Evolutionary conservation across 2,888 invertebrate genomes (phyloP).

Genomic region (Iselma pallidipennis): DNA sequence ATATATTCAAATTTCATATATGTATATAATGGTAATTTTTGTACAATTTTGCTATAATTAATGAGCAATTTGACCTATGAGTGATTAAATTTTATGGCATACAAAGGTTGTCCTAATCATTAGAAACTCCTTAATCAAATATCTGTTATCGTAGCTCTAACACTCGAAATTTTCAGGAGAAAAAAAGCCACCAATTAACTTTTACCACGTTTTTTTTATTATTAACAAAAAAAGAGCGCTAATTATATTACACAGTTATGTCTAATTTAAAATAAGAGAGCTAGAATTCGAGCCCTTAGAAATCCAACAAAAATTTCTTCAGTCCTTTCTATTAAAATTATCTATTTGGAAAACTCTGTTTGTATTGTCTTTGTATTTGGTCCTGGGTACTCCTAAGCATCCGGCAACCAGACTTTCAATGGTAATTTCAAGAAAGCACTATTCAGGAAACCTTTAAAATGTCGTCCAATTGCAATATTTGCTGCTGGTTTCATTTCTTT

Average conservation of each 20-base stretch:
- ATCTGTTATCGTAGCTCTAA: neutral
- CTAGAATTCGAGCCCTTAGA: too few species aligned
- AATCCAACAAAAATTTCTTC: too few species aligned
- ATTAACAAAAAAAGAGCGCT: too few species aligned
- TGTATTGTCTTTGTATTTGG: too few species aligned
- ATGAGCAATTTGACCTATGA: neutral
- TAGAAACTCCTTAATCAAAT: too few species aligned
- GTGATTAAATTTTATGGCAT: neutral
- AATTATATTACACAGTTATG: too few species aligned
- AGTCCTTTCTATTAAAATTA: neutral
- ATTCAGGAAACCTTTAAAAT: conserved; percentile 75
- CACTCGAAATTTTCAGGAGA: neutral
- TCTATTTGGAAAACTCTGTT: too few species aligned
- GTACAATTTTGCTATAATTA: neutral
- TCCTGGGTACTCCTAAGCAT: conserved; percentile 35
- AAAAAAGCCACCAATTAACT: too few species aligned
- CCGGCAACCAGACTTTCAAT: conserved; percentile 68
- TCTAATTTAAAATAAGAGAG: too few species aligned
- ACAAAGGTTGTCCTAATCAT: neutral
- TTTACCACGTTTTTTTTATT: too few species aligned
- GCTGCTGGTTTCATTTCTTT: conserved; percentile 83
- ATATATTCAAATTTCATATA: neutral
- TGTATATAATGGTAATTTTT: neutral
- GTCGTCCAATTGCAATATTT: conserved; percentile 69
- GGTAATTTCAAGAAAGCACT: conserved; percentile 73